Percentiles rank a stretch among this genome's conserved stretches.
Evolutionary conservation across 2,797 vertebrate genomes (phyloP).

Genomic region (Melanotaenia pygmaea): DNA sequence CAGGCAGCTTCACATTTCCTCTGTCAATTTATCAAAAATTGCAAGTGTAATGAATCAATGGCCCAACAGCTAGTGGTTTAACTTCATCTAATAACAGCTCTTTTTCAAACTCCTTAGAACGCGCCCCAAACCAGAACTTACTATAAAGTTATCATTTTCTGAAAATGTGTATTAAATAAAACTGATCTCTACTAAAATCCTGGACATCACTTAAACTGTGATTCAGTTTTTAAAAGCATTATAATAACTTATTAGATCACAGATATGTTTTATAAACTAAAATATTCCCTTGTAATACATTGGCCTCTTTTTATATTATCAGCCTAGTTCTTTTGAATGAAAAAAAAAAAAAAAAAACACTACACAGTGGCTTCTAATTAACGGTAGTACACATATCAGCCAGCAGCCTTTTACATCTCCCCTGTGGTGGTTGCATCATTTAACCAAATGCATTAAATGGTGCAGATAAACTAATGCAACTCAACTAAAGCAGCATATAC

Average conservation of each 20-base stretch:
- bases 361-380: neutral
- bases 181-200: neutral
- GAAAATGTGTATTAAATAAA: neutral
- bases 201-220: neutral
- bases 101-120: constrained; percentile 3
- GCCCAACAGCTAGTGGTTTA: neutral
- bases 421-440: constrained; percentile 5
- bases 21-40: constrained; percentile 36
- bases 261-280: neutral
- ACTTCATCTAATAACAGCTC: constrained; percentile 23
- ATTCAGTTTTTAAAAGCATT: neutral
- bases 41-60: constrained; percentile 36
- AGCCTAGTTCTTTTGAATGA: neutral
- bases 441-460: constrained; percentile 21
- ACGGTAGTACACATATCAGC: constrained; percentile 15
- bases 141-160: neutral
- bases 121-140: neutral
- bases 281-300: neutral
- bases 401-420: constrained; percentile 30
- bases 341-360: neutral
- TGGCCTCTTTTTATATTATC: neutral
- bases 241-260: neutral
- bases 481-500: constrained; percentile 20
- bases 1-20: constrained; percentile 30
- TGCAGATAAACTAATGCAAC: constrained; percentile 14